Base-by-base conservation (phyloP, 2,888 invertebrate species). In the Parnassius orleans region DNA sequence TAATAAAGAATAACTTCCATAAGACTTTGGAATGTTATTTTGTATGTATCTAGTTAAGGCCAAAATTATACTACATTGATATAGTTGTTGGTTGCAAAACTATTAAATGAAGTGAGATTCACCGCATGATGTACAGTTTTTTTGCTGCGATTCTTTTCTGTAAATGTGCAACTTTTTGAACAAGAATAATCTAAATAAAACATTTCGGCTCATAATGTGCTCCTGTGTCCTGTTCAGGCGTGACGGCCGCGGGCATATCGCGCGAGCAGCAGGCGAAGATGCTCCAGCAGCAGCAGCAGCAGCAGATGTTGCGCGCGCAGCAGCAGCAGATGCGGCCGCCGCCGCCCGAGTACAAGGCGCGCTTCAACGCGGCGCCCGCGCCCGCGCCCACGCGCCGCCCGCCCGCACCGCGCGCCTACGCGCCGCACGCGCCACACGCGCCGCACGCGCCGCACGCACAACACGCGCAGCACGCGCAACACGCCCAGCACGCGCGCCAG, bases 271-370 rank as follows among this genome's bases (percentile, higher is more conserved):
- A 95, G 76, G 94, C 94, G 7, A 95, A 95, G 82, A 92, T 94
- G 82, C 77, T 95, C 67, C 93, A 93, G 76, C 94, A 94, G 71
- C 95, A 94, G 19, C 19, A n/a, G 71, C 95, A 94, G 78, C 94
- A 94, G 73, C 95, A 95, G 75, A 92, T 93, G 90, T 71, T 93
- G 69, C 85, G 93, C 41, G 92, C 92, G 12, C 93, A 94, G 71
- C 92, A 91, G 68, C 87, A 88, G 66, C 88, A 88, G 72, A 85
- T 86, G 88, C 93, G 96, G 59, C 96, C 96, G 42, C 97, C 97
- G 24, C 97, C 97, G 51, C 97, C 97, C 2, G 97, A 97, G 83
- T 97, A 97, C 86, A 97, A 96, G 84, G 94, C 95, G 76, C 93
- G 92, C 72, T 95, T 88, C 86, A 92, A 81, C 80, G 77, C 72